Evolutionary conservation across 2,113 vertebrate species (phyloP).

Genomic region (Clarias gariepinus): DNA sequence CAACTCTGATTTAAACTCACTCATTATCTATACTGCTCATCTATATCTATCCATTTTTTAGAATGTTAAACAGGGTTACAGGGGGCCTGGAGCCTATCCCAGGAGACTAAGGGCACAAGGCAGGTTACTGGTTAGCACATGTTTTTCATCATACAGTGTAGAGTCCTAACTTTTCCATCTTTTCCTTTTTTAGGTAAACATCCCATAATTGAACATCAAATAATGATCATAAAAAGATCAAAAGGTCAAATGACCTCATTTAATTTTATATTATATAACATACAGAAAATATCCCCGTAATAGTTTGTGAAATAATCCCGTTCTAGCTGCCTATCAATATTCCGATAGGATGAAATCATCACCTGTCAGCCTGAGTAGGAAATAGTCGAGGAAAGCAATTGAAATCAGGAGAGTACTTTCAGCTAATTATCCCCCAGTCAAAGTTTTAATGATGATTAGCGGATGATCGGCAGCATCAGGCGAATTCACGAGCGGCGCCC

Average conservation of each 20-base stretch:
- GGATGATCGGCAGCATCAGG: neutral
- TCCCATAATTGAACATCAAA: neutral
- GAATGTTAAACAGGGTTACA: no score
- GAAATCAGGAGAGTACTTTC: constrained; percentile 38
- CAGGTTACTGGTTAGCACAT: neutral
- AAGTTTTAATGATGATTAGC: constrained; percentile 43
- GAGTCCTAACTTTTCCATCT: neutral
- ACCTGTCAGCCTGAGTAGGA: neutral
- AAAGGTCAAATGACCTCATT: neutral
- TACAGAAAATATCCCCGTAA: neutral
- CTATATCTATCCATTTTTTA: no score
- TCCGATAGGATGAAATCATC: neutral
- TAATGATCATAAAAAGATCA: neutral
- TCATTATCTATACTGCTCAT: no score
- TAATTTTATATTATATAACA: neutral
- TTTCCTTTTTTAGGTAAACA: neutral
- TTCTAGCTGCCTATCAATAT: neutral
- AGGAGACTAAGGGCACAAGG: no score
- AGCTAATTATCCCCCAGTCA: constrained; percentile 27
- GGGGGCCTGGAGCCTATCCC: no score
- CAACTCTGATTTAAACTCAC: no score
- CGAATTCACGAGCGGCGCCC: neutral
- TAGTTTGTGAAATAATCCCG: neutral
- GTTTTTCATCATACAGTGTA: neutral
- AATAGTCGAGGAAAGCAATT: constrained; percentile 31